Evolutionary conservation across 2,888 invertebrate species (phyloP), one percentile per base, ranked within the genome.

Genomic region (Timema podura): DNA sequence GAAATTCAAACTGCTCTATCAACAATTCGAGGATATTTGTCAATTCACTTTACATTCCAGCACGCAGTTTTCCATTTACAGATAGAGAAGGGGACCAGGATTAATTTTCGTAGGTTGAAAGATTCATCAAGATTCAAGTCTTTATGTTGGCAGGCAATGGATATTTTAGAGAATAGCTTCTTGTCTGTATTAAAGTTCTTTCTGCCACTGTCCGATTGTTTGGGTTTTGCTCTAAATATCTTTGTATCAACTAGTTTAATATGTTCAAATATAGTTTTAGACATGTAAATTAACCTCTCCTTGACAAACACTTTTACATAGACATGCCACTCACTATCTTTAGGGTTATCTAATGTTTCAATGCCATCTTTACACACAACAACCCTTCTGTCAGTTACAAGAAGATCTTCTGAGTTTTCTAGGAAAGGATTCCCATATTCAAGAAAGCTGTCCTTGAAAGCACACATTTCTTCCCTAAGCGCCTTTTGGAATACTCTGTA

Each of bases 31-130:
- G 5, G 57, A n/a, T 57, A n/a, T 57, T 57, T 57, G 57, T 54
- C 54, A 54, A 54, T 54, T 54, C 54, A 54, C 54, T 54, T 54
- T 54, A 5, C 54, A 54, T 54, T 1, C 54, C 9, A 54, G 16
- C 2, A 6, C 54, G 9, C 5, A 54, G 54, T 11, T 54, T 54
- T 13, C 54, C 54, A 54, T 54, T 54, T 8, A 54, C 54, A 54
- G 54, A 54, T 5, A 54, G 54, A 15, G 54, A 54, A 54, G 54
- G 54, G 54, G 54, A 6, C 54, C n/a, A 54, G 54, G 54, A 11
- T 8, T 54, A 1, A 54, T 54, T 54, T 54, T 54, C 54, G 11
- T 11, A 54, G 1, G 54, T 5, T n/a, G 16, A 54, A 6, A 54
- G 6, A 8, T 54, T 54, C 30, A 30, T 30, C 3, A 30, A 30